Conservation (phyloP, 2,797 vertebrate species). For the Pipistrellus pipistrellus region DNA sequence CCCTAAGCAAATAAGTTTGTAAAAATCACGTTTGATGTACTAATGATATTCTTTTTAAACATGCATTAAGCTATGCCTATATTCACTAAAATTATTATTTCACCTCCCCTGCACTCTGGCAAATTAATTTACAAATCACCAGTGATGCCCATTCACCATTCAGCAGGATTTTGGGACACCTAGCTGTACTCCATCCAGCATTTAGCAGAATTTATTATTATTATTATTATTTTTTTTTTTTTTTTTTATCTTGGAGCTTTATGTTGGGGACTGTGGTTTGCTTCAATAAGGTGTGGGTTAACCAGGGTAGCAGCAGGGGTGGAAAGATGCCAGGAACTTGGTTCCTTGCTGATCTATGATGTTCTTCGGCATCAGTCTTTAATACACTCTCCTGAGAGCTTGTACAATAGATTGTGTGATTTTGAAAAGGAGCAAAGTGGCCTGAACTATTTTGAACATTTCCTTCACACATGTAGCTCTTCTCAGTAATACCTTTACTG, state of each 20-base stretch:
- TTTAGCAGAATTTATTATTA: not conserved
- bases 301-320: not conserved
- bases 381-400: conserved; percentile 49
- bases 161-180: not conserved
- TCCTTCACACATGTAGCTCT: not conserved
- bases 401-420: conserved; percentile 33
- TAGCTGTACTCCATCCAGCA: not conserved
- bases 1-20: not conserved
- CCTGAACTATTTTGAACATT: conserved; percentile 53
- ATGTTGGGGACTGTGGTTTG: not conserved
- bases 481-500: conserved; percentile 45
- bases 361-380: conserved; percentile 56
- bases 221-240: too few relatives aligned
- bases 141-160: not conserved
- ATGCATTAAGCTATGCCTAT: not conserved
- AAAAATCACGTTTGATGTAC: not conserved
- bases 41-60: conserved; percentile 11
- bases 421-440: conserved; percentile 39
- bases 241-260: not conserved
- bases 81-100: not conserved
- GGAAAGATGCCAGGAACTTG: conserved; percentile 7
- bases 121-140: not conserved
- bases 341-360: conserved; percentile 15
- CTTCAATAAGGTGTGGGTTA: not conserved
- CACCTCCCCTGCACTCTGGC: not conserved